phyloP scores from a whole-genome alignment of 2,888 invertebrate species.

The Cistogaster globosa region DNA sequence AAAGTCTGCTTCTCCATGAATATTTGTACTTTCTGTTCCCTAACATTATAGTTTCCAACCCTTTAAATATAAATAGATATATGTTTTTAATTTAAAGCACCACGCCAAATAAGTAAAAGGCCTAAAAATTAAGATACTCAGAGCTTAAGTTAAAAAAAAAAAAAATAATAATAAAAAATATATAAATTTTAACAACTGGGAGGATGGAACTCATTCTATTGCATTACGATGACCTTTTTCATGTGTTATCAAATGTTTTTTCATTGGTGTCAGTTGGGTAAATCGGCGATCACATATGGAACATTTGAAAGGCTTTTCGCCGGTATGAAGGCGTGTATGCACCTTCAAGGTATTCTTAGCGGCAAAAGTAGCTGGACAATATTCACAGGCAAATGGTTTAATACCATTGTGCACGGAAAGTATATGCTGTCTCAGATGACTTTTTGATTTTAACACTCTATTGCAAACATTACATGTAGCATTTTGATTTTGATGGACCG shows the following conservation, averaged over 20 bases:
- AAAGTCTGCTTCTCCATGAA: no score
- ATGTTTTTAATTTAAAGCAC: no score
- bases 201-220: constrained; percentile 30
- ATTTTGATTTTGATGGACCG: constrained; percentile 61
- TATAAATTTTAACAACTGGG: no score
- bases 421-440: constrained; percentile 68
- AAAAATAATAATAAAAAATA: no score
- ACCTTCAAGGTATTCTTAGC: constrained; percentile 69
- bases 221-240: constrained; percentile 66
- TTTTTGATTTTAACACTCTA: constrained; percentile 68
- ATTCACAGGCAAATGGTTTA: constrained; percentile 66
- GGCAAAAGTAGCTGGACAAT: constrained; percentile 68
- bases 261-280: constrained; percentile 70
- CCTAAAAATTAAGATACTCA: no score
- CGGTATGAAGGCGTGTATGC: constrained; percentile 67
- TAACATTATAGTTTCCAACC: no score
- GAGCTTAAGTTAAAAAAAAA: no score
- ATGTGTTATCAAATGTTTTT: constrained; percentile 66
- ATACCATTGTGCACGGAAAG: constrained; percentile 67
- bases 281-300: constrained; percentile 68
- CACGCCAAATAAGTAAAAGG: no score
- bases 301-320: constrained; percentile 69
- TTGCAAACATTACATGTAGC: constrained; percentile 65
- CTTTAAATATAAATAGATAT: no score
- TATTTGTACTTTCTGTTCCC: no score